These are phyloP conservation scores for Pollenia labialis DNA, from an alignment of 2,888 invertebrate species.

Conservation along the genomic window DNA sequence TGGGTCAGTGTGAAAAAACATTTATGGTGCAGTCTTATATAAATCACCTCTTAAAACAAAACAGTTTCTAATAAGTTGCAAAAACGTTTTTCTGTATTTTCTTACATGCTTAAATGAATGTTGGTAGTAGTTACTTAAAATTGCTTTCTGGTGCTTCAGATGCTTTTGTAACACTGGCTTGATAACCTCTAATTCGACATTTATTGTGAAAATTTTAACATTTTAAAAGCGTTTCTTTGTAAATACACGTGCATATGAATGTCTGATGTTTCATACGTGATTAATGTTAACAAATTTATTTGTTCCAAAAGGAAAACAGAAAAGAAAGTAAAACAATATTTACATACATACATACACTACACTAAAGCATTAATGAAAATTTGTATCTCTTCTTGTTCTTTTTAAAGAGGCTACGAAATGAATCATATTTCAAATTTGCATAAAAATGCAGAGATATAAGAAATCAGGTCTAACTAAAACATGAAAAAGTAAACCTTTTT, in stretches of 20 bases:
- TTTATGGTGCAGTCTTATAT: not conserved
- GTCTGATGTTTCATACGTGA: not conserved
- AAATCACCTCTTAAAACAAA: conserved; percentile 21
- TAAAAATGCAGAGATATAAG: not conserved
- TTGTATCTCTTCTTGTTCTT: not conserved
- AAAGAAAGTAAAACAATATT: not conserved
- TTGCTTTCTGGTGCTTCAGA: conserved; percentile 18
- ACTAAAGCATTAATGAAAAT: not conserved
- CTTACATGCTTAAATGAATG: too few relatives aligned
- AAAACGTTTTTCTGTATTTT: not conserved
- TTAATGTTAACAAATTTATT: not conserved
- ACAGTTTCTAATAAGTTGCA: not conserved
- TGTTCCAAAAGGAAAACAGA: not conserved
- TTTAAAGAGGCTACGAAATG: not conserved
- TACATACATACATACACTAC: not conserved
- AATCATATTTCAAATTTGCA: conserved; percentile 6
- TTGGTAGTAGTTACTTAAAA: not conserved
- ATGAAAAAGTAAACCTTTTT: not conserved
- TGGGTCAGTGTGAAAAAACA: conserved; percentile 3
- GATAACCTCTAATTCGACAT: conserved; percentile 45
- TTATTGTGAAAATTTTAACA: conserved; percentile 30
- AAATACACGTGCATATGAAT: not conserved
- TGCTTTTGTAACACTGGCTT: conserved; percentile 34
- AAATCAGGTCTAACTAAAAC: not conserved
- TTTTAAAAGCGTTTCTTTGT: not conserved